These are phyloP conservation scores for Cyrtodaria siliqua DNA, from an alignment of 2,888 invertebrate genomes.

Conservation along the genomic window DNA sequence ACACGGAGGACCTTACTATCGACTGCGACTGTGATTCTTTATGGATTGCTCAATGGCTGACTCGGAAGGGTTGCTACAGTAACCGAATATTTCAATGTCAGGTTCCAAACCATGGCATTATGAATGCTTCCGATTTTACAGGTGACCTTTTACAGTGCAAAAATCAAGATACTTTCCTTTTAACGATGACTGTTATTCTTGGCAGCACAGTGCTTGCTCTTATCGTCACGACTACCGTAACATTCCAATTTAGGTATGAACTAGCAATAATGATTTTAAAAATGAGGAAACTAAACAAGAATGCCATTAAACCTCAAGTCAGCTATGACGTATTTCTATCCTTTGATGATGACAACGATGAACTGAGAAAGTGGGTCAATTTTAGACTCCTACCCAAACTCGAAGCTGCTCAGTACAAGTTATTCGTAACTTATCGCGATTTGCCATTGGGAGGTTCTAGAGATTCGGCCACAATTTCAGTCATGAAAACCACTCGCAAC, in stretches of 20 bases:
- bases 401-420: conserved; percentile 11
- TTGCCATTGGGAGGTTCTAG: conserved; percentile 25
- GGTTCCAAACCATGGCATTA: conserved; percentile 13
- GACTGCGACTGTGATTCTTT: conserved; percentile 27
- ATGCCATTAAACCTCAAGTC: not conserved
- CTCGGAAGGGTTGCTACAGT: conserved; percentile 3
- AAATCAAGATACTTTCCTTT: not conserved
- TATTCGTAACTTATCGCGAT: conserved; percentile 33
- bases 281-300: conserved; percentile 6
- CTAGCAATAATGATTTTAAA: conserved; percentile 25
- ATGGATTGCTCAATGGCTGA: conserved; percentile 45
- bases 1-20: conserved; percentile 18
- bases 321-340: conserved; percentile 40
- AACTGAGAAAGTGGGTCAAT: conserved; percentile 31
- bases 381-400: conserved; percentile 19
- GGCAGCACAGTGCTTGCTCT: not conserved
- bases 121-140: conserved; percentile 7
- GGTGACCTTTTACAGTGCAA: conserved; percentile 15
- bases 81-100: conserved; percentile 11
- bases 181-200: not conserved
- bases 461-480: conserved; percentile 23
- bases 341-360: conserved; percentile 39
- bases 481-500: conserved; percentile 21
- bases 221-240: not conserved
- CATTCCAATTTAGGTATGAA: conserved; percentile 29